Percentiles rank a stretch among this genome's conserved stretches.
Evolutionary conservation across 1,140 invertebrate species (phyloP).

Genomic region (Drosophila micromelanica): DNA sequence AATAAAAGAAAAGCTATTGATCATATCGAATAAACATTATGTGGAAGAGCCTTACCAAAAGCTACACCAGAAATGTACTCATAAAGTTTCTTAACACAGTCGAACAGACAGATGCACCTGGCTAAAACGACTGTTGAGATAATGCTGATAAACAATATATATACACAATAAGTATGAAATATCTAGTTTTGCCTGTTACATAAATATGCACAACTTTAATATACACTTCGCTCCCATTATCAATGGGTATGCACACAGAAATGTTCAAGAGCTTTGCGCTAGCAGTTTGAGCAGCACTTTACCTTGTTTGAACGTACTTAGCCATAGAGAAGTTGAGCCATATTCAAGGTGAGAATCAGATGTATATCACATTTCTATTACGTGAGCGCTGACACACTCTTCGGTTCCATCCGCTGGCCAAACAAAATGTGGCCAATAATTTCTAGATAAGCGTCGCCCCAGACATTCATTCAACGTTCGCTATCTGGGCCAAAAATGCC

Average conservation of each 20-base stretch:
- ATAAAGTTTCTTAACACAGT: no score
- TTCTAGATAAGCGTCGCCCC: constrained; percentile 49
- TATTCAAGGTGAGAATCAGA: constrained; percentile 3
- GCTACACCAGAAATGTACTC: no score
- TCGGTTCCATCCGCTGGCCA: constrained; percentile 10
- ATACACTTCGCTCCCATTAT: background rate
- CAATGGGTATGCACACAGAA: background rate
- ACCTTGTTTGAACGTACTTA: constrained; percentile 5
- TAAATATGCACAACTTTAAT: background rate
- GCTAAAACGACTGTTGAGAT: background rate
- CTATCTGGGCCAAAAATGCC: constrained; percentile 33
- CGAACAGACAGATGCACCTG: no score
- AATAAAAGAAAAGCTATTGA: no score
- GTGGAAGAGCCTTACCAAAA: no score
- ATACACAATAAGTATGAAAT: background rate
- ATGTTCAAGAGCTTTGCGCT: constrained; percentile 7
- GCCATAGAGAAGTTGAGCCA: background rate
- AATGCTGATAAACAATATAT: background rate
- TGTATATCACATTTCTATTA: constrained; percentile 22
- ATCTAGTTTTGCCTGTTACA: no score
- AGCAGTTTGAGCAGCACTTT: constrained; percentile 31
- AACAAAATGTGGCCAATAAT: constrained; percentile 20
- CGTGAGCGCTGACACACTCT: constrained; percentile 24
- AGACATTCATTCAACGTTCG: constrained; percentile 42
- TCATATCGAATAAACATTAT: no score